These are phyloP conservation scores for Podarcis muralis DNA, from an alignment of 2,113 vertebrate species.

Conservation along the genomic window DNA sequence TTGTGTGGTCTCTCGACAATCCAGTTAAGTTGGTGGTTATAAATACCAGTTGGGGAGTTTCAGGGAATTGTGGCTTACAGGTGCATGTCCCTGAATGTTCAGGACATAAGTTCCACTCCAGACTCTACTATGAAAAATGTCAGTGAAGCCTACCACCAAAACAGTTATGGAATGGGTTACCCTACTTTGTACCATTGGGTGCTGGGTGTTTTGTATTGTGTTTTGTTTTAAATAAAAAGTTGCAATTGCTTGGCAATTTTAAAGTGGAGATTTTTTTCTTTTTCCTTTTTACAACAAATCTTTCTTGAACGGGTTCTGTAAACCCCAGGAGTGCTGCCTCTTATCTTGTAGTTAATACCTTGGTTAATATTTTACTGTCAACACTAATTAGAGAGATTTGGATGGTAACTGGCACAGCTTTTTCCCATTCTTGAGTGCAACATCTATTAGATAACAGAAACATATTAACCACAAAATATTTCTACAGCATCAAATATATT, in stretches of 20 bases:
- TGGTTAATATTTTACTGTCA: conserved; percentile 50
- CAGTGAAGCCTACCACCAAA: too few relatives aligned
- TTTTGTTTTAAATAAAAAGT: conserved; percentile 36
- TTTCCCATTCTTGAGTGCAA: not conserved
- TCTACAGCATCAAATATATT: conserved; percentile 28
- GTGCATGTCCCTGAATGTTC: not conserved
- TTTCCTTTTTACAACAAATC: conserved; percentile 11
- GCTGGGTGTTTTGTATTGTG: conserved; percentile 22
- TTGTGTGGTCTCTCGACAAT: not conserved
- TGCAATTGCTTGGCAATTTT: conserved; percentile 30
- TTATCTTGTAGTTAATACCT: conserved; percentile 29
- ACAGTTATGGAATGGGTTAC: not conserved
- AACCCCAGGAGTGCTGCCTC: conserved; percentile 32
- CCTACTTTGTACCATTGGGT: not conserved
- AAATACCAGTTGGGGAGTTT: not conserved
- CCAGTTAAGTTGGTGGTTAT: not conserved
- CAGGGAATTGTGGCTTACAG: not conserved
- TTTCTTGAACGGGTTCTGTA: not conserved
- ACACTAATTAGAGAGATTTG: conserved; percentile 40
- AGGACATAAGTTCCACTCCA: not conserved
- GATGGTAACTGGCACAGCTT: conserved; percentile 25
- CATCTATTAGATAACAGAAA: conserved; percentile 17
- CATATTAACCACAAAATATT: conserved; percentile 28
- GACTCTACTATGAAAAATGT: not conserved
- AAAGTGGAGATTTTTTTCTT: not conserved